Conservation (phyloP, 2,888 invertebrate species). For the Nemotelus pantherinus region DNA sequence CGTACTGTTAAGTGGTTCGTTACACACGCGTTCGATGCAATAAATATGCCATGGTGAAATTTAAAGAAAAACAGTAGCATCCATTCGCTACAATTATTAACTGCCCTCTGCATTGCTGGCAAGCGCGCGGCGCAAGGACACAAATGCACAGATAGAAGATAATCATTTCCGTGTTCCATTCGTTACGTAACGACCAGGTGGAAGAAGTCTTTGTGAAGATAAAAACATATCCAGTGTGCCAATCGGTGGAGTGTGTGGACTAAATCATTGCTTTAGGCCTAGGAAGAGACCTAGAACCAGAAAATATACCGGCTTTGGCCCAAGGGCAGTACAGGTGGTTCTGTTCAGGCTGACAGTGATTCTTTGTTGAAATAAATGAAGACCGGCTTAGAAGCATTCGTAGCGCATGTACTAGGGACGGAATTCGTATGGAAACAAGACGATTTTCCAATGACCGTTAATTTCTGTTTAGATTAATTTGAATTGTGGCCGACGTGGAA, state of each 20-base stretch:
- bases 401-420: background rate
- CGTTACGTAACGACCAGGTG: background rate
- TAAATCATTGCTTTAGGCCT: too few relatives aligned
- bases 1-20: too few relatives aligned
- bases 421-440: background rate
- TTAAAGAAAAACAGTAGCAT: conserved; percentile 1
- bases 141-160: background rate
- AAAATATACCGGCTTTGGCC: too few relatives aligned
- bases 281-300: too few relatives aligned
- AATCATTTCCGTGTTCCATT: conserved; percentile 4
- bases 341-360: background rate
- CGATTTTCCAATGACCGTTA: background rate
- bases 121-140: background rate
- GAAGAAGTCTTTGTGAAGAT: too few relatives aligned
- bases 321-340: background rate
- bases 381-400: background rate
- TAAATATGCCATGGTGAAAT: background rate
- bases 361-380: background rate
- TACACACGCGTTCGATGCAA: background rate
- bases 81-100: background rate
- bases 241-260: too few relatives aligned
- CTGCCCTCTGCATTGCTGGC: background rate
- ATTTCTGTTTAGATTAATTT: background rate
- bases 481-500: background rate
- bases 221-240: too few relatives aligned